Evolutionary conservation across 2,113 vertebrate species (phyloP).

Genomic region (Proterorhinus semilunaris): DNA sequence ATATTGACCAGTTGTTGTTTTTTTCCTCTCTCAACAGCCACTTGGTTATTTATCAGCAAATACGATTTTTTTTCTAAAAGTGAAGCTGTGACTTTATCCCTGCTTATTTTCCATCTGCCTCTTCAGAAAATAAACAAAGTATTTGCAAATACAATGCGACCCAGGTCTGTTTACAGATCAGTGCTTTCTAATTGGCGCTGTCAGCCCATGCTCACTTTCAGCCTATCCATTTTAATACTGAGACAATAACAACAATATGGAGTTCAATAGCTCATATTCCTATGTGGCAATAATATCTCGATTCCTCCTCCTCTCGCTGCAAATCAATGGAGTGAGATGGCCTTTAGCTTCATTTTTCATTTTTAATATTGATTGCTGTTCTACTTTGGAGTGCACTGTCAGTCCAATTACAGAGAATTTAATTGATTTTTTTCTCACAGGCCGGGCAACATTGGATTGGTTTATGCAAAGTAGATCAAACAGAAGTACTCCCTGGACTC

Average conservation of each 20-base stretch:
- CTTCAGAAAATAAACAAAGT: conserved; percentile 45
- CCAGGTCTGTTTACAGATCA: conserved; percentile 60
- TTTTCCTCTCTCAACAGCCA: neutral
- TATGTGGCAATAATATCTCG: conserved; percentile 64
- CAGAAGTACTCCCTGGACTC: conserved; percentile 67
- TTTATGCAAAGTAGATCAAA: conserved; percentile 79
- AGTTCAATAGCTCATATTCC: conserved; percentile 65
- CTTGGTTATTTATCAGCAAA: neutral
- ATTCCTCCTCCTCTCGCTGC: conserved; percentile 51
- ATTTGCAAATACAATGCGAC: conserved; percentile 46
- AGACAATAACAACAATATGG: conserved; percentile 69
- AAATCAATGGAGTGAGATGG: conserved; percentile 73
- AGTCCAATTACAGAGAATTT: conserved; percentile 75
- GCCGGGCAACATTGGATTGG: conserved; percentile 71
- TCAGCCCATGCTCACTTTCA: conserved; percentile 48
- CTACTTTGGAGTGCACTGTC: conserved; percentile 73
- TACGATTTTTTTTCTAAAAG: neutral
- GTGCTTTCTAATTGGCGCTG: conserved; percentile 58
- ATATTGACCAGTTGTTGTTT: neutral
- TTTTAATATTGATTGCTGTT: conserved; percentile 74
- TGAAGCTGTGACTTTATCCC: neutral
- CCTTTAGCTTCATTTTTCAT: conserved; percentile 80
- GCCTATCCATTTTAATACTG: conserved; percentile 55
- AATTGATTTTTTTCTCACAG: conserved; percentile 77
- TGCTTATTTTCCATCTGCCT: conserved; percentile 10